phyloP scores from a whole-genome alignment of 2,113 vertebrate species.

The Gorilla gorilla region DNA sequence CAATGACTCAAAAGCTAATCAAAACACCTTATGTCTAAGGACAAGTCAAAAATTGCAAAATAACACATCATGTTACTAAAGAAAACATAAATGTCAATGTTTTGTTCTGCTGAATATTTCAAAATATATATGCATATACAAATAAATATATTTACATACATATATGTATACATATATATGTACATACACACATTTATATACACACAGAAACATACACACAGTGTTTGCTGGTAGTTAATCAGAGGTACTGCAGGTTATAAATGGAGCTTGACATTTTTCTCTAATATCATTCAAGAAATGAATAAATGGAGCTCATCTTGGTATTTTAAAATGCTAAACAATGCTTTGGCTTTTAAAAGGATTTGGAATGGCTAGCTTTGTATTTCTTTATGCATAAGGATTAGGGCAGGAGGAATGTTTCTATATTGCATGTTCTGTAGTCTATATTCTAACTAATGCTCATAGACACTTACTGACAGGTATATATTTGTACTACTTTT shows the following conservation, averaged over 20 bases:
- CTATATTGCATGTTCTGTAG: not conserved
- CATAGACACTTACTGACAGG: not conserved
- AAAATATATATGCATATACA: not conserved
- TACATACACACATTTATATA: not conserved
- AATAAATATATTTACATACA: not conserved
- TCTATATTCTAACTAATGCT: not conserved
- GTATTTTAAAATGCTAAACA: not conserved
- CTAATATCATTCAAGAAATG: not conserved
- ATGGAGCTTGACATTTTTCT: not conserved
- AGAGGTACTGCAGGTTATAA: not conserved
- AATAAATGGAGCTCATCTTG: not conserved
- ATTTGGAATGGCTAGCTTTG: not conserved
- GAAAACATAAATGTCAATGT: not conserved
- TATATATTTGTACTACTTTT: not conserved
- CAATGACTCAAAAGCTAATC: not conserved
- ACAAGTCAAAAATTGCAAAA: not conserved
- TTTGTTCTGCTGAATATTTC: not conserved
- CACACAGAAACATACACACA: not conserved
- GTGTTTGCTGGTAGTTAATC: not conserved
- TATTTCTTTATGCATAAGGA: not conserved
- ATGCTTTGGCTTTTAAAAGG: conserved; percentile 4
- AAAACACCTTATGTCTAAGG: not conserved
- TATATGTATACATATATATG: not conserved
- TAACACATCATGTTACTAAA: not conserved
- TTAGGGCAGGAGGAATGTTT: not conserved